Evolutionary conservation across 2,888 invertebrate species (phyloP), one percentile per base, ranked within the genome.

Genomic region (Chrysolina americana): DNA sequence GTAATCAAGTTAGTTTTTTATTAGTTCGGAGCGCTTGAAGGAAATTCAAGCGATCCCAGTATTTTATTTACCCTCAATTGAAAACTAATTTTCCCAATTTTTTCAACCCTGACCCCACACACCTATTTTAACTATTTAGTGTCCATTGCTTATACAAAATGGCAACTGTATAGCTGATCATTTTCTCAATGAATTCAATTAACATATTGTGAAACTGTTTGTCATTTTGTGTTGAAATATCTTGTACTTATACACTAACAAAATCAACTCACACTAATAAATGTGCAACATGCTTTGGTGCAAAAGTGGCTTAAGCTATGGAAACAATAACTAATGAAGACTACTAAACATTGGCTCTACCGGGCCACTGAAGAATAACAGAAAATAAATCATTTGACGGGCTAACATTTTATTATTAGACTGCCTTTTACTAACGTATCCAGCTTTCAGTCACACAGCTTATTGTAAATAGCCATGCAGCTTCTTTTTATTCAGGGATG

Each of bases 251-350:
- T 47, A 78, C 78, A 78, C 78, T 71, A 77, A 75, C 69, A 66
- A 77, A 77, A 71, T 56, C 70, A 76, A 79, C 74, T 53, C 41
- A 82, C 82, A 80, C 76, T 82, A 72, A 65, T 72, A 50, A 82
- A 84, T 85, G 84, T 84, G 84, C 85, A 84, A 84, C 83, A 80
- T 79, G 84, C 84, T 84, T 84, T 81, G 79, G 81, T 83, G 84
- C 83, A 82, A 83, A 81, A 81, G 66, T 72, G 65, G 83, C 83
- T 83, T 84, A 68, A 76, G 82, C 82, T 77, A 64, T 44, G 41
- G 50, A 71, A 73, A 70, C 64, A 77, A 50, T 65, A 69, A 69
- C 23, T 19, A 69, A 62, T 64, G 65, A 69, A 56, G 41, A 47
- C 11, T 65, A 47, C 62, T 41, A 9, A 65, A 53, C 62, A 69